phyloP scores from a whole-genome alignment of 2,888 invertebrate species.

The Drosophila aldrichi region DNA sequence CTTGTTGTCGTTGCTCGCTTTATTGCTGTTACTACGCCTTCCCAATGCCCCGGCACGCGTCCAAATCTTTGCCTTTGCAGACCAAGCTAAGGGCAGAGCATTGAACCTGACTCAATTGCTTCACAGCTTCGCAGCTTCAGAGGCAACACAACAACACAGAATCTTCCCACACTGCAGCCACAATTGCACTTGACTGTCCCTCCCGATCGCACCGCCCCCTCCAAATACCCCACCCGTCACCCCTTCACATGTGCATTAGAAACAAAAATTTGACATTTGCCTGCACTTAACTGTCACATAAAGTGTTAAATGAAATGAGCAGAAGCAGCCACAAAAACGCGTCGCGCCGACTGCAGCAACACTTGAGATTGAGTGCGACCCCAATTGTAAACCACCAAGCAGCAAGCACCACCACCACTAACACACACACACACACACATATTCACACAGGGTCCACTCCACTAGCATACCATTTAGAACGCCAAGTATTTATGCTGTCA shows the following conservation, averaged over 20 bases:
- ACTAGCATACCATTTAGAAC: slow-evolving; percentile 54
- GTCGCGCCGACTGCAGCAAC: slow-evolving; percentile 62
- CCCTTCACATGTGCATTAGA: slow-evolving; percentile 54
- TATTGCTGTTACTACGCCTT: slow-evolving; percentile 11
- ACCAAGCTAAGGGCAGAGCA: slow-evolving; percentile 14
- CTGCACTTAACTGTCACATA: slow-evolving; percentile 79
- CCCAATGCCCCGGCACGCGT: slow-evolving; percentile 30
- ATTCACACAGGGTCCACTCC: slow-evolving; percentile 27
- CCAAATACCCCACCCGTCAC: not conserved
- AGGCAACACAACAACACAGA: slow-evolving; percentile 14
- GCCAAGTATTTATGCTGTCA: slow-evolving; percentile 77
- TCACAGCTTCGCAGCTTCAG: slow-evolving; percentile 30
- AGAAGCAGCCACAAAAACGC: slow-evolving; percentile 70
- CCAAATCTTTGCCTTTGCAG: slow-evolving; percentile 1
- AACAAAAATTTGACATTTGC: slow-evolving; percentile 77
- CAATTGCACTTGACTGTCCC: slow-evolving; percentile 65
- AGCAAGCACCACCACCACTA: slow-evolving; percentile 48
- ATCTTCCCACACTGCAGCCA: slow-evolving; percentile 70
- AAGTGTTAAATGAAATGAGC: slow-evolving; percentile 81
- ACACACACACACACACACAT: not conserved
- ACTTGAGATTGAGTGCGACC: slow-evolving; percentile 76
- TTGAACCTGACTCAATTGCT: slow-evolving; percentile 32
- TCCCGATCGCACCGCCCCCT: not conserved
- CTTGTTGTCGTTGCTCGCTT: slow-evolving; percentile 1
- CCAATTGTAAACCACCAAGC: slow-evolving; percentile 64